These are phyloP conservation scores for Alviniconcha strummeri DNA, from an alignment of 2,888 invertebrate species.

Conservation along the genomic window DNA sequence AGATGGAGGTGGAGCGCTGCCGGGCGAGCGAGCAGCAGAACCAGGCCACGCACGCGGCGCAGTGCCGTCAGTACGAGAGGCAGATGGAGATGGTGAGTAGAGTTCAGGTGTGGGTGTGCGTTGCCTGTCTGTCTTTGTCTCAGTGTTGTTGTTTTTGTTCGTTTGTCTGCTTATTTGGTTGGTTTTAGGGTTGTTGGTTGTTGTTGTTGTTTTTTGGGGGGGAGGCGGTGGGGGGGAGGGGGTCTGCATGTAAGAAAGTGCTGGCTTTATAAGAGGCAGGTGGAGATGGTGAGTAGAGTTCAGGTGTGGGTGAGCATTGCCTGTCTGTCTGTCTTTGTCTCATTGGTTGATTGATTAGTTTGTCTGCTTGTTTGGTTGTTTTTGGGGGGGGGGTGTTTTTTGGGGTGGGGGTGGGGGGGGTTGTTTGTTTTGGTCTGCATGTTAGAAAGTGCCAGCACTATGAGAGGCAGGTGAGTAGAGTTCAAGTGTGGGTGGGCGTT, in stretches of 20 bases:
- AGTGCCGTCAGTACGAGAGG: constrained; percentile 61
- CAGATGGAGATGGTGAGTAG: constrained; percentile 63
- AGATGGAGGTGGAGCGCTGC: constrained; percentile 51
- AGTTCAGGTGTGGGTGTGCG: background rate
- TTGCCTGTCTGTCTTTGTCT: background rate
- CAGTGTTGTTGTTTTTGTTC: constrained; percentile 14
- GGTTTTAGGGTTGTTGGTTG: no score
- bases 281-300: constrained; percentile 57
- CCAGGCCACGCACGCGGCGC: constrained; percentile 57
- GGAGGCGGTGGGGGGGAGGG: no score
- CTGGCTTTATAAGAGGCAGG: constrained; percentile 60
- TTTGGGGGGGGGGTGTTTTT: no score
- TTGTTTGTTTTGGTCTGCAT: no score
- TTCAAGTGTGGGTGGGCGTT: background rate
- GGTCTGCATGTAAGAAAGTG: constrained; percentile 39
- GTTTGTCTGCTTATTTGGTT: no score
- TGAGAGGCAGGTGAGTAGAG: constrained; percentile 58
- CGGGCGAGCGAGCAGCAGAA: constrained; percentile 45
- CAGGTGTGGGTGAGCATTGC: background rate
- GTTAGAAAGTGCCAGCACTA: constrained; percentile 53
- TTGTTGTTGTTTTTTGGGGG: no score
- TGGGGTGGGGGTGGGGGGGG: no score
- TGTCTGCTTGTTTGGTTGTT: no score
- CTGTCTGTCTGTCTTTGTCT: background rate
- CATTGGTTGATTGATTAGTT: no score